Base-by-base conservation (phyloP, 2,113 vertebrate species). In the Ginglymostoma cirratum region DNA sequence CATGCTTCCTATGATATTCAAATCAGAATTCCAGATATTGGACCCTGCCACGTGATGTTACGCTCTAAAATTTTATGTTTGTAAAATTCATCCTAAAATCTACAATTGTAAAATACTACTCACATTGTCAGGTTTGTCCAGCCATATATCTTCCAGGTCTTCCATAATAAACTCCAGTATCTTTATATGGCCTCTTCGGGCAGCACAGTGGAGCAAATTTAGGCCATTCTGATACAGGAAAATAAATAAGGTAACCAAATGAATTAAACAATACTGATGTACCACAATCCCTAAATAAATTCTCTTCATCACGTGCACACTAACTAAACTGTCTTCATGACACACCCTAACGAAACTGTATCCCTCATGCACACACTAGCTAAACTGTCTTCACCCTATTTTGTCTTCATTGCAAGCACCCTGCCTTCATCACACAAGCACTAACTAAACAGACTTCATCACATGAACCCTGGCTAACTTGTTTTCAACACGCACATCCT, bases 141-240 rank as follows among this genome's bases (percentile, higher is more conserved):
- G 96, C 96, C 95, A 96, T 76, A 98, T n/a, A 0, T 98, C 97
- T 69, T 99, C 98, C 72, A 99, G 98, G 96, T 98, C 97, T 96
- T 98, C 98, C 97, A 98, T 97, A 80, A 98, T 97, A 96, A 98
- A 99, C 45, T 98, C 97, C 96, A 99, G 96, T 45, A 98, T 96
- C 0, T 3, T 97, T 95, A 98, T 61, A 66, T 99, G 98, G 61
- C 99, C 99, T 96, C 98, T 98, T 96, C 98, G 98, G 67, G 98
- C 98, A 0, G 98, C 98, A 80, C 98, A 99, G 96, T 99, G 99
- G 95, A 99, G 97, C 95, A 99, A 96, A 95, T 97, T 98, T 85
- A 98, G 97, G 52, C 98, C 98, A 3, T 98, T 98, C 98, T 98
- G 96, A 48, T 96, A 96, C 96, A 83, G 45, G 80, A 45, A 96